Percentiles rank a stretch among this genome's conserved stretches.
Evolutionary conservation across 1,140 invertebrate genomes (phyloP).

Genomic region (Drosophila lacertosa): DNA sequence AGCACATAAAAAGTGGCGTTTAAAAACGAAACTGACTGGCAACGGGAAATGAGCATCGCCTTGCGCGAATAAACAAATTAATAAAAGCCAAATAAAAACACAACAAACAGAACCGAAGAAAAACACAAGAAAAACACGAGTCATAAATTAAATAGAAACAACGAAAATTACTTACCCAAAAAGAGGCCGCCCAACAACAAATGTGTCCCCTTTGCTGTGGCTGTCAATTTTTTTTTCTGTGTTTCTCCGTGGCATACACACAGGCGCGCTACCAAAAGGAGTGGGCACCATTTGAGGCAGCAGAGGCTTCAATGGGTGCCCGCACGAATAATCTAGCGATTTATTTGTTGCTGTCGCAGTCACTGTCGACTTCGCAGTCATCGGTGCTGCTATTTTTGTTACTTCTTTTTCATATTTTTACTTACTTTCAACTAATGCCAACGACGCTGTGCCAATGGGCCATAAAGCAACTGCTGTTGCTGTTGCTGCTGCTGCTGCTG

Average conservation of each 20-base stretch:
- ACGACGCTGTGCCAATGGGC: conserved; percentile 47
- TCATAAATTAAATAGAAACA: conserved; percentile 82
- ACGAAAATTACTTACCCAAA: conserved; percentile 78
- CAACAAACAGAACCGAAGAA: conserved; percentile 40
- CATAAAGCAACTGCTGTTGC: conserved; percentile 42
- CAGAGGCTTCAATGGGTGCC: conserved; percentile 52
- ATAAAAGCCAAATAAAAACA: conserved; percentile 76
- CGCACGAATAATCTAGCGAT: conserved; percentile 81
- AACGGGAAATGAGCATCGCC: conserved; percentile 46
- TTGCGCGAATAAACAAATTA: conserved; percentile 78
- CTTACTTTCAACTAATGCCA: conserved; percentile 66
- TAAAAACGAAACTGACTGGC: conserved; percentile 49
- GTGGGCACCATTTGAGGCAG: conserved; percentile 4
- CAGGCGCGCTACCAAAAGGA: conserved; percentile 58
- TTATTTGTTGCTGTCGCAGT: conserved; percentile 65
- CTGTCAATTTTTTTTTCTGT: conserved; percentile 73
- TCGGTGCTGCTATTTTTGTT: conserved; percentile 71
- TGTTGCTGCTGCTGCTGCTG: conserved; percentile 32
- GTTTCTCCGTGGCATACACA: conserved; percentile 61
- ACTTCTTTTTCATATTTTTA: conserved; percentile 79
- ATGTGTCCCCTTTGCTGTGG: conserved; percentile 67
- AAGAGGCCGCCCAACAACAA: conserved; percentile 48
- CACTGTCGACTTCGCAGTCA: conserved; percentile 12
- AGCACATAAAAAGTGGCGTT: conserved; percentile 62
- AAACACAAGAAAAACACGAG: conserved; percentile 67